A percentile compares a stretch with the other conserved stretches of the same genome.
These are phyloP conservation scores for Tortricodes alternella DNA, from an alignment of 2,888 invertebrate species.

Conservation along the genomic window DNA sequence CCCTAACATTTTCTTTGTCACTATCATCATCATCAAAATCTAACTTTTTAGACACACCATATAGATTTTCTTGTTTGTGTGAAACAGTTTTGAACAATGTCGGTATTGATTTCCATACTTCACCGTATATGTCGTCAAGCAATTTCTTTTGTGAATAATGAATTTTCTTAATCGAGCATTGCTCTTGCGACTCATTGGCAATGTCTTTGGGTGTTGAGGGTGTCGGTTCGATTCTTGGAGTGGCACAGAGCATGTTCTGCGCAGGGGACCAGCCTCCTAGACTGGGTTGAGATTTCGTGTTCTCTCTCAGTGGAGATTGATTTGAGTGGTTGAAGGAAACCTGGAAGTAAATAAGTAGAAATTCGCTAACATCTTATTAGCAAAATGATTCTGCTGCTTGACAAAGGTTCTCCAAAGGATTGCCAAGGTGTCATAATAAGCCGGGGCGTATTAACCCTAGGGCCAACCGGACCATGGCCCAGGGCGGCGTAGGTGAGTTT, in stretches of 20 bases:
- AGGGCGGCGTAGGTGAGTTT: too few relatives aligned
- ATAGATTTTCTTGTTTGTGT: conserved; percentile 51
- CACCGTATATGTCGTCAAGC: conserved; percentile 80
- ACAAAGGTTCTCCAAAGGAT: too few relatives aligned
- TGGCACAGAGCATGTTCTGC: conserved; percentile 66
- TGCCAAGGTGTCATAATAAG: too few relatives aligned
- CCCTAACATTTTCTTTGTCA: conserved; percentile 66
- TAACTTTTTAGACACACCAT: conserved; percentile 61
- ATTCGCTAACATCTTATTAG: too few relatives aligned
- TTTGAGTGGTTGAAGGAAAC: conserved; percentile 60
- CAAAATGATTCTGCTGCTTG: too few relatives aligned
- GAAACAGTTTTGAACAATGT: conserved; percentile 62
- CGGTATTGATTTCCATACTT: conserved; percentile 78
- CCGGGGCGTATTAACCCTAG: too few relatives aligned
- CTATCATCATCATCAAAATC: conserved; percentile 62
- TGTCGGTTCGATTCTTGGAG: conserved; percentile 53
- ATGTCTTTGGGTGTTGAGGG: conserved; percentile 67
- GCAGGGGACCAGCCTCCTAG: conserved; percentile 71
- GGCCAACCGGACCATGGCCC: too few relatives aligned
- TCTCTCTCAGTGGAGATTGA: conserved; percentile 41
- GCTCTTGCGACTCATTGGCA: conserved; percentile 65
- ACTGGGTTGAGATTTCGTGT: conserved; percentile 52
- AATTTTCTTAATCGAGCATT: conserved; percentile 69
- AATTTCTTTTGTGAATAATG: conserved; percentile 69
- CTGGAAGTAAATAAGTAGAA: conserved; percentile 50